Evolutionary conservation across 2,888 invertebrate genomes (phyloP), one percentile per base, ranked within the genome.

Genomic region (Epiblema foenella): DNA sequence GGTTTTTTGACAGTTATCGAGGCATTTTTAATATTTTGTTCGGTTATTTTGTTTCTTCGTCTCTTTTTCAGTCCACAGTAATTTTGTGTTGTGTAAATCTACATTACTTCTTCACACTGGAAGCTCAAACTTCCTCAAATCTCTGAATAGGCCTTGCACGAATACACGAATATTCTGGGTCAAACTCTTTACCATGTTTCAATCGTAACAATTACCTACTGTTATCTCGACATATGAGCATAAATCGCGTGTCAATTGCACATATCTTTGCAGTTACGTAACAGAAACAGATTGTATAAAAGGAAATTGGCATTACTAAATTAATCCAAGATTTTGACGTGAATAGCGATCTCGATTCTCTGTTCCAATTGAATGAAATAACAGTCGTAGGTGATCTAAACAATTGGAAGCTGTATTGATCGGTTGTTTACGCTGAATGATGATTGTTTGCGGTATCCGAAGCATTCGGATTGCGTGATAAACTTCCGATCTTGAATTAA

Each of bases 261-360:
- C 12, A 33, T 62, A 62, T n/a, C 17, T 62, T 12, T n/a, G 8
- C 33, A 33, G 57, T 57, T 64, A 39, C 64, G 39, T 64, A 64
- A 64, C 52, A 39, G 59, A 24, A 59, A 33, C 15, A 52, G 2
- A 54, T 63, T 63, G 51, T 39, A 37, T 39, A n/a, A 54, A 52
- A 64, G 52, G 33, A 62, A 62, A 63, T 18, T 39, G 37, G 52
- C 52, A 64, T 64, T 64, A 64, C 20, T 64, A n/a, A n/a, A n/a
- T n/a, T 54, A 52, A 64, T 64, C 64, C 54, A 20, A 64, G 18
- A 64, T 63, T 17, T 52, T 52, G 52, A 20, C 52, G 52, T 62
- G 20, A 20, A 46, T 20, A 52, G 17, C 37, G 33, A 37, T 18
- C n/a, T 56, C n/a, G 29, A 52, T n/a, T 56, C 24, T 54, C 52